A percentile compares a stretch with the other conserved stretches of the same genome.
phyloP scores from a whole-genome alignment of 2,888 invertebrate species.

The Steromphala cineraria region DNA sequence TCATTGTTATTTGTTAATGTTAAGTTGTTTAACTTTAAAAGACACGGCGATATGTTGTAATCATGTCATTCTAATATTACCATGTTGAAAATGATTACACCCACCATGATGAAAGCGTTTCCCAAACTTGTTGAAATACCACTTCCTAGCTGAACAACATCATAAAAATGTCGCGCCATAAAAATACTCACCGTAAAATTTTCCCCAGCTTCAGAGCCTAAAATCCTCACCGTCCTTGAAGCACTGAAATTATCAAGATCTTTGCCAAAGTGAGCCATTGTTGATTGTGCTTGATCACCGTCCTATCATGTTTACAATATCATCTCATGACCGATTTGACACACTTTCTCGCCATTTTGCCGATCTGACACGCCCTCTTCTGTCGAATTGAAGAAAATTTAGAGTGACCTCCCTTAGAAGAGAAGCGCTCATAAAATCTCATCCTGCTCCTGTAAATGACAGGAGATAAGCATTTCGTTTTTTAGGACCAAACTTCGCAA shows the following conservation, averaged over 20 bases:
- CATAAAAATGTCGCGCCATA: no score
- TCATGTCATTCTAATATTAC: no score
- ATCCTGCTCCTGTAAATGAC: no score
- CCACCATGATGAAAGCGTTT: no score
- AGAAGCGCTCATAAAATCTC: background rate
- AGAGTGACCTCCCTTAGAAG: background rate
- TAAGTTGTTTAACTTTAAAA: no score
- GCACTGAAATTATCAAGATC: conserved; percentile 64
- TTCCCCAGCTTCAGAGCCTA: conserved; percentile 62
- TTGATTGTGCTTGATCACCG: background rate
- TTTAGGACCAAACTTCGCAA: no score
- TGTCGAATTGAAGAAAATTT: background rate
- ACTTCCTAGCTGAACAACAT: background rate
- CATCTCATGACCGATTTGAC: background rate
- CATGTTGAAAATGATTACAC: no score
- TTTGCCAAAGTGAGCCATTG: conserved; percentile 70
- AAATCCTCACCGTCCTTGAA: conserved; percentile 60
- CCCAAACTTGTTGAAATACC: no score
- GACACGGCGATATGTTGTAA: no score
- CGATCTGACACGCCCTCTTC: background rate
- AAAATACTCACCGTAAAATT: conserved; percentile 62
- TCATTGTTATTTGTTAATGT: no score
- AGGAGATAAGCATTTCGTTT: no score
- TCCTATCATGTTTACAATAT: conserved; percentile 1
- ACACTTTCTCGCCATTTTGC: background rate